Percentiles rank a stretch among this genome's conserved stretches.
phyloP scores from a whole-genome alignment of 2,797 vertebrate species.

The Heliangelus exortis region DNA sequence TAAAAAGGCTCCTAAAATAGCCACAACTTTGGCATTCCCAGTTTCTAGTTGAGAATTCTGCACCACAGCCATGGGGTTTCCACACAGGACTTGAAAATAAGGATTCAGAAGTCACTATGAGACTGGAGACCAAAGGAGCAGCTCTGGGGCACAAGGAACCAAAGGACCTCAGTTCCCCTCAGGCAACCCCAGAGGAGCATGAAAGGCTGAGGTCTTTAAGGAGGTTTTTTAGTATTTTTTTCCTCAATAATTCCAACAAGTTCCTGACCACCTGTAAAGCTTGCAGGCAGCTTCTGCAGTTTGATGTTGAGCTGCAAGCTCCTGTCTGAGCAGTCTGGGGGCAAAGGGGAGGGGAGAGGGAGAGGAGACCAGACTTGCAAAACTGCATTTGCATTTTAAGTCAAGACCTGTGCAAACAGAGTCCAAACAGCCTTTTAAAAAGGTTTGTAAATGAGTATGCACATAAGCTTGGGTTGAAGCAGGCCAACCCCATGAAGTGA shows the following conservation, averaged over 20 bases:
- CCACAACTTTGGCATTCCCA: not conserved
- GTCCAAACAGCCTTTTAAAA: not conserved
- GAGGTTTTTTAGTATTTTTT: not conserved
- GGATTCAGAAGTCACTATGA: not conserved
- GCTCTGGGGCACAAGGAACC: not conserved
- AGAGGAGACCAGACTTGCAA: constrained; percentile 14
- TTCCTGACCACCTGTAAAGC: not conserved
- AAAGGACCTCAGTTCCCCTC: not conserved
- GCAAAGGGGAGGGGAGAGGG: not conserved
- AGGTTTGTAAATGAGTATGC: not conserved
- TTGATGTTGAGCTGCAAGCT: not conserved
- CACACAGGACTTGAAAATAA: not conserved
- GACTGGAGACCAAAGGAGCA: rapidly evolving
- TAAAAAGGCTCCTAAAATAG: not conserved
- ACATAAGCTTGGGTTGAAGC: not conserved
- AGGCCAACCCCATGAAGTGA: not conserved
- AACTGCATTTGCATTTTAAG: constrained; percentile 3
- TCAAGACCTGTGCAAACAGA: not conserved
- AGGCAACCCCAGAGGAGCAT: not conserved
- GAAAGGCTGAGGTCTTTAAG: not conserved
- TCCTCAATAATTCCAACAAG: not conserved
- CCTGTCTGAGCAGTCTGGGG: not conserved
- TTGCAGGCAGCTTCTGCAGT: not conserved
- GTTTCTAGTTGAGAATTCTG: not conserved
- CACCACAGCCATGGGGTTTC: not conserved